Evolutionary conservation across 2,797 vertebrate species (phyloP), one percentile per base, ranked within the genome.

Genomic region (Erpetoichthys calabaricus): DNA sequence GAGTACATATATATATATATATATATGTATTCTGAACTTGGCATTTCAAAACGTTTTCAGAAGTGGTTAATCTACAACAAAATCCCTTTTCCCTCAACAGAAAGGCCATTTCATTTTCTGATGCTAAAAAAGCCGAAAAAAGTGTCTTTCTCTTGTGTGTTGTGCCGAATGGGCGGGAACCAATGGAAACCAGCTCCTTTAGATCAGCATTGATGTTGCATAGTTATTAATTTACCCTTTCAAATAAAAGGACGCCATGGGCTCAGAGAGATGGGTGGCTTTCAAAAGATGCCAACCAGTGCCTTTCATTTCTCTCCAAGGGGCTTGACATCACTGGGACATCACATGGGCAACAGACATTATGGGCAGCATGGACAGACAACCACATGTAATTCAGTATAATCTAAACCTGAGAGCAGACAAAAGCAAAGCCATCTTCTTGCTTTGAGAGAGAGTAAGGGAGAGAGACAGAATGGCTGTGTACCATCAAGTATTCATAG

Each of bases 141-240:
- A 54, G 8, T 47, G 44, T 61, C 41, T 61, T 61, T 60, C 60
- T 7, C 43, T 46, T 6, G 52, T 65, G 58, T 57, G 57, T 50
- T 53, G 52, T 63, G 59, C 57, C 56, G 57, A 45, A 44, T 63
- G 64, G 62, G 62, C 56, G 60, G 65, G 25, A 64, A 65, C 64
- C 73, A 73, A 72, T 60, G 58, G 70, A 69, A 71, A 66, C 65
- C 70, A 44, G 49, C 59, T 57, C 70, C 71, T 68, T 65, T 58
- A 63, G 68, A 62, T 57, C 62, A 69, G 71, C 72, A 79, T 80
- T 83, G 82, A 86, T 81, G 78, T 86, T 80, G 77, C 75, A 73
- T 69, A 85, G 81, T 86, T 86, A 83, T 86, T 84, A 79, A 85
- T 86, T 85, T 86, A 78, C 80, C 80, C 73, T 65, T 73, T 75